Base-by-base conservation (phyloP, 2,888 invertebrate species). In the Phyto melanocephala region DNA sequence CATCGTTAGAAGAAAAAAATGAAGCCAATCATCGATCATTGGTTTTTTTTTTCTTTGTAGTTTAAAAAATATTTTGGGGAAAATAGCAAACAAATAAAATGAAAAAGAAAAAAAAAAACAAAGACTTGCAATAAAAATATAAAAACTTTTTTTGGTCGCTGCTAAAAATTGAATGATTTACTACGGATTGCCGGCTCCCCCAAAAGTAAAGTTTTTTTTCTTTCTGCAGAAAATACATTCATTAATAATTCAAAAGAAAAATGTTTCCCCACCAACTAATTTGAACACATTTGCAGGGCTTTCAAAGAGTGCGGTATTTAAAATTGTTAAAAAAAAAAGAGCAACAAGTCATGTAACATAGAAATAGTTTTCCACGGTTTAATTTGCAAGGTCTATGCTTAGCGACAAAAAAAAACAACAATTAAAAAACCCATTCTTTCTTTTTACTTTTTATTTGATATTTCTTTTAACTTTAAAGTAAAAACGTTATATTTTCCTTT, bases 241-340 rank as follows among this genome's bases (percentile, higher is more conserved):
- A 90, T 90, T 89, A 90, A 88, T 89, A 90, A 89, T 90, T 89
- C 89, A 89, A 87, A 88, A 87, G 88, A 88, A 89, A 89, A 89
- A 28, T 28, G 3, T 88, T 87, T 77, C 58, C 63, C 80, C 65
- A 70, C 17, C 62, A 56, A 28, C 56, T 54, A 63, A 42, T 58
- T 24, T 24, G 58, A 58, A 67, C 15, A 45, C 7, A 33, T n/a
- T 22, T 24, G 0, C 76, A 76, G 60, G 42, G 13, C n/a, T 17
- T 47, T 47, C 1, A 75, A 65, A 24, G 65, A 56, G 1, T 3
- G 13, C 2, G 4, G n/a, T 6, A 5, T 35, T 20, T 42, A 7
- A 42, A 37, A 22, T n/a, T 28, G 6, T 28, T 28, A 28, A 5
- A 28, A 28, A 28, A 28, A 28, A 6, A 28, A 28, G 28, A 3